Evolutionary conservation across 1,140 invertebrate genomes (phyloP).

Genomic region (Caenorhabditis briggsae): DNA sequence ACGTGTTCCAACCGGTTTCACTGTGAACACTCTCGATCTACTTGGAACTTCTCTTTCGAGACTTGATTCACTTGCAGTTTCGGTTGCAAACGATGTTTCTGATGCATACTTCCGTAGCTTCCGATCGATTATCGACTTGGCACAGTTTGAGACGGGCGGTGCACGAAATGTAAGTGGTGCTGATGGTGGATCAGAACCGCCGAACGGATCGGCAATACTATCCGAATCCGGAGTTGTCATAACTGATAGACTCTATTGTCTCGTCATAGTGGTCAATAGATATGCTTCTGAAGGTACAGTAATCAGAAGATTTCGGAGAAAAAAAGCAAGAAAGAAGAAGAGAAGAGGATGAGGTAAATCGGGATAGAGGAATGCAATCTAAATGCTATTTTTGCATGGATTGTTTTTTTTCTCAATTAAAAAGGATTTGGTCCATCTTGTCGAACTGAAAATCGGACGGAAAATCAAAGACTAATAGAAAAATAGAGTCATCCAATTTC

Average conservation of each 20-base stretch:
- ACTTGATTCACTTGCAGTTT: constrained; percentile 58
- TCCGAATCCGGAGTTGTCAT: constrained; percentile 52
- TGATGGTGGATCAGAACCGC: constrained; percentile 60
- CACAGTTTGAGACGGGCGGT: constrained; percentile 63
- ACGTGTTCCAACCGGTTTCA: constrained; percentile 38
- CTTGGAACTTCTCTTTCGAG: constrained; percentile 52
- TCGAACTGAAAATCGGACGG: background rate
- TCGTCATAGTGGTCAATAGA: constrained; percentile 23
- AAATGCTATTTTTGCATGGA: constrained; percentile 5
- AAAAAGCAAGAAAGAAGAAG: background rate
- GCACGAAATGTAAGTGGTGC: constrained; percentile 62
- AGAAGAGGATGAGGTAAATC: background rate
- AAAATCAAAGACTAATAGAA: constrained; percentile 8
- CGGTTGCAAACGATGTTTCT: constrained; percentile 69
- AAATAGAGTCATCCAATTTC: background rate
- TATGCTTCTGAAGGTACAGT: constrained; percentile 50
- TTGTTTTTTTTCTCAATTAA: background rate
- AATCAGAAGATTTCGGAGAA: background rate
- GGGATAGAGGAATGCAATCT: background rate
- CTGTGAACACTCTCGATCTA: constrained; percentile 57
- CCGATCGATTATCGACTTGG: constrained; percentile 66
- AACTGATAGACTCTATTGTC: background rate
- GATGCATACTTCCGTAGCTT: constrained; percentile 70
- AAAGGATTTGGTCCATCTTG: too few relatives aligned
- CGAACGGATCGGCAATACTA: constrained; percentile 17